Base-by-base conservation (phyloP, 1,140 invertebrate species). In the Pseudomyrmex dendroicus region DNA sequence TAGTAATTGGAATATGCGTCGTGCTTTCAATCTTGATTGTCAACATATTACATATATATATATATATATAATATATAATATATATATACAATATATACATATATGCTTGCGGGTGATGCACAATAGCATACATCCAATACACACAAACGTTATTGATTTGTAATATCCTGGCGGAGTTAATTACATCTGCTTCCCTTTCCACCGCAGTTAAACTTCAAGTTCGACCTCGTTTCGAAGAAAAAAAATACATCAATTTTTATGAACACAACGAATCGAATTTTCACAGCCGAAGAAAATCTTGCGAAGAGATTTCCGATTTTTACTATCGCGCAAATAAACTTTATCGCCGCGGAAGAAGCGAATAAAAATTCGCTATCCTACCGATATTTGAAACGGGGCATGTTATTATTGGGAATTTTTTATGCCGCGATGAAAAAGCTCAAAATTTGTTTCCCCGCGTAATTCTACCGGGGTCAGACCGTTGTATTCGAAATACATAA, bases 261-360 rank as follows among this genome's bases (percentile, higher is more conserved):
- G 46, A 82, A 54, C 17, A 54, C 17, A 13, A 54, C 78, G 35
- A 68, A 85, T 66, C 61, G 63, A 83, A 88, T 86, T 84, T 86
- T 72, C 54, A 44, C 3, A 9, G 0, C 17, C 48, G 3, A 59
- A 59, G 3, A 35, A 73, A 86, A 66, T 54, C 35, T 74, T 52
- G 77, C n/a, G 7, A 54, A 61, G 35, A 59, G 8, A 82, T 35
- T 25, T 70, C 9, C 22, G 5, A 57, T 83, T 12, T 12, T 70
- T 54, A 10, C 48, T 67, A 50, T 56, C 22, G 22, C 50, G 22
- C 50, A 59, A 13, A 2, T 77, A 62, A 85, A 64, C 57, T 61
- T 84, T 54, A 83, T 85, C 25, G 83, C 83, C 62, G 17, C 70
- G 44, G 4, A 9, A 22, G 3, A 82, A 73, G 22, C 25, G 35